Base-by-base conservation (phyloP, 2,888 invertebrate genomes). In the Molorchus minor region DNA sequence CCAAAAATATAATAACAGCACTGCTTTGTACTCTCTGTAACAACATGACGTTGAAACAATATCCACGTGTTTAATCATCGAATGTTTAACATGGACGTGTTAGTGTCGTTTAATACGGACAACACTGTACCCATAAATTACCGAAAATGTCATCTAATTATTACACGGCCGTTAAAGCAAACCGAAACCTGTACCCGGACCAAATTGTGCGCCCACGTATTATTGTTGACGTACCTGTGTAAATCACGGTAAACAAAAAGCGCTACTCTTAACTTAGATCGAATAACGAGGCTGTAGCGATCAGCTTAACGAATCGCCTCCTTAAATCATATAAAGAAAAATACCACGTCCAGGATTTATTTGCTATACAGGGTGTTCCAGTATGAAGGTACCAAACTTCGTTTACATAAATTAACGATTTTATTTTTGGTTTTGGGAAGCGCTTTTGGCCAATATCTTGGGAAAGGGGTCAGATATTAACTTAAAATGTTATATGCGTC, bases 351-450 rank as follows among this genome's bases (percentile, higher is more conserved):
- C n/a, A 25, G 8, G 25, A 25, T 25, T 25, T 25, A 25, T 25
- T 25, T 25, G 25, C 8, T 3, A 25, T 25, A 25, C 8, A 25
- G n/a, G n/a, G n/a, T n/a, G n/a, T n/a, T n/a, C n/a, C n/a, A n/a
- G n/a, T n/a, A n/a, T n/a, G n/a, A n/a, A n/a, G n/a, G n/a, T n/a
- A n/a, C n/a, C n/a, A n/a, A n/a, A n/a, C n/a, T n/a, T n/a, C n/a
- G n/a, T n/a, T 16, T 36, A 36, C 36, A 36, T 15, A 36, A 16
- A 36, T 36, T 8, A 36, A 36, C 16, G 36, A 16, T 36, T 36
- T 5, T 16, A 8, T 15, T 15, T 7, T 16, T 3, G 15, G n/a
- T n/a, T n/a, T n/a, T n/a, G n/a, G n/a, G n/a, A n/a, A n/a, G n/a
- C n/a, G n/a, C n/a, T n/a, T n/a, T n/a, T n/a, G n/a, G n/a, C n/a